These are phyloP conservation scores for Syrrhaptes paradoxus DNA, from an alignment of 2,113 vertebrate genomes.

Conservation along the genomic window DNA sequence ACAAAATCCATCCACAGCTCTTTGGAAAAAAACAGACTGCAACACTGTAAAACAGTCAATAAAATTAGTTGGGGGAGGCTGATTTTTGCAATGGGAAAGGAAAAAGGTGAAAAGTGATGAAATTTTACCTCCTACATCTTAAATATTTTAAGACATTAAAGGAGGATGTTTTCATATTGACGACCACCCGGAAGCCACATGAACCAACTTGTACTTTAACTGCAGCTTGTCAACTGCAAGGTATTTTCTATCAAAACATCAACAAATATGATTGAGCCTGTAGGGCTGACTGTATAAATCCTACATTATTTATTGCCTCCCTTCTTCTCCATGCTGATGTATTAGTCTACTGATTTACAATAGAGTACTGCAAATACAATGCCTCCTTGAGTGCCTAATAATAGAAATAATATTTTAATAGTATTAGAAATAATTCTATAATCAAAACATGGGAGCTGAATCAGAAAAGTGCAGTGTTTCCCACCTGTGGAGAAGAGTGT, in stretches of 20 bases:
- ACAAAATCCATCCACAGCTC: not conserved
- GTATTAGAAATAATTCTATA: not conserved
- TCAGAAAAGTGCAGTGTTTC: not conserved
- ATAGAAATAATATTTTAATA: not conserved
- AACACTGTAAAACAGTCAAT: not conserved
- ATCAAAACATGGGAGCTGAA: not conserved
- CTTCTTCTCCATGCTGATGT: not conserved
- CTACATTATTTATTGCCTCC: not conserved
- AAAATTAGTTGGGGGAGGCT: not conserved
- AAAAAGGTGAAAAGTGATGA: not conserved
- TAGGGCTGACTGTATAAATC: not conserved
- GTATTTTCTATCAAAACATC: slow-evolving; percentile 26
- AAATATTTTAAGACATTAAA: not conserved
- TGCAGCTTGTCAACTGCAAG: not conserved
- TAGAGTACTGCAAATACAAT: not conserved
- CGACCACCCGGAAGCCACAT: not conserved
- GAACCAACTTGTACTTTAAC: not conserved
- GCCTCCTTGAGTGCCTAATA: not conserved
- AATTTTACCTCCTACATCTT: not conserved
- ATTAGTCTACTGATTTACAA: not conserved
- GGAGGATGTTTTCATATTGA: not conserved
- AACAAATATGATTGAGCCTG: not conserved
- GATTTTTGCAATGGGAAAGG: not conserved
- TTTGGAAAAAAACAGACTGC: not conserved
- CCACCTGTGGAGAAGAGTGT: not conserved